Conservation (phyloP, 2,888 invertebrate species). For the Sisyra nigra region DNA sequence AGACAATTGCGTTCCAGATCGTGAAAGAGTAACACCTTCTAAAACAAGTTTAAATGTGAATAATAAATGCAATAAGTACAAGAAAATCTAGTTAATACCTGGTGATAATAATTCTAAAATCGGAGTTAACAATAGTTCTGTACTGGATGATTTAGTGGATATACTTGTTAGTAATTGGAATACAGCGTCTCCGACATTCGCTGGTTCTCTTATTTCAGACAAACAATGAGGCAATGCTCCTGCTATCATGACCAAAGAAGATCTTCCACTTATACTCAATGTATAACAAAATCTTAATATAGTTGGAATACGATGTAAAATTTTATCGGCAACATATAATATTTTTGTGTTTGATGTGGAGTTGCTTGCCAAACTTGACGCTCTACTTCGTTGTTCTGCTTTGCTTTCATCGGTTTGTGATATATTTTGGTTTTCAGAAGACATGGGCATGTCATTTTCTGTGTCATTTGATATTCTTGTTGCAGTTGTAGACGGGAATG, state of each 20-base stretch:
- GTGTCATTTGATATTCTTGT: neutral
- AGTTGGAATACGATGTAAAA: constrained; percentile 53
- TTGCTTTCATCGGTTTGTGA: constrained; percentile 77
- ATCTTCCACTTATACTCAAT: constrained; percentile 58
- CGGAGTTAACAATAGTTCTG: constrained; percentile 59
- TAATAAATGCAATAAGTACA: neutral
- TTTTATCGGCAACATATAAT: constrained; percentile 61
- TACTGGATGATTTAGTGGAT: constrained; percentile 58
- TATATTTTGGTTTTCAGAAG: constrained; percentile 18
- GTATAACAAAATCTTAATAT: constrained; percentile 73
- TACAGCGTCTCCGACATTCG: constrained; percentile 74
- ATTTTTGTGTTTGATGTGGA: constrained; percentile 18
- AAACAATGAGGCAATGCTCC: constrained; percentile 23
- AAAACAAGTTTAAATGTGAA: neutral
- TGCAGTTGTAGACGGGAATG: neutral
- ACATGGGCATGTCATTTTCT: neutral
- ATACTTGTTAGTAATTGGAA: constrained; percentile 67
- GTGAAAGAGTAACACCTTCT: neutral
- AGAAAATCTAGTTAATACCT: constrained; percentile 11
- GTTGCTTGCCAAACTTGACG: neutral
- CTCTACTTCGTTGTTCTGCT: constrained; percentile 36
- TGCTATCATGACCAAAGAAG: constrained; percentile 49
- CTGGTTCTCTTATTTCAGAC: constrained; percentile 39
- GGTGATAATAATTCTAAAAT: constrained; percentile 50
- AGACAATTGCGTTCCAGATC: constrained; percentile 41